Base-by-base conservation (phyloP, 2,113 vertebrate genomes). In the Python bivittatus region DNA sequence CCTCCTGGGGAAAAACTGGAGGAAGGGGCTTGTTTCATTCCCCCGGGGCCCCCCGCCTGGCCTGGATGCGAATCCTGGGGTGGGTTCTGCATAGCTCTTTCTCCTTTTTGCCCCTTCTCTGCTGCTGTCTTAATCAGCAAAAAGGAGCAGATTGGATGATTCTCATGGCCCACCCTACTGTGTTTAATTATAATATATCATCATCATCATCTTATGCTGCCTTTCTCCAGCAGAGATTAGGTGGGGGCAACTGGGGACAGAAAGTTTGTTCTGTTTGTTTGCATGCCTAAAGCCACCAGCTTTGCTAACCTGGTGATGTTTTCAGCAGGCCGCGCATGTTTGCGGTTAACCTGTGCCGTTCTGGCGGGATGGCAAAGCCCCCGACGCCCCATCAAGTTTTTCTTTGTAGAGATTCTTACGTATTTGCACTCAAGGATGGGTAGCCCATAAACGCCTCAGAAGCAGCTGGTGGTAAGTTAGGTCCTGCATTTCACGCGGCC, bases 341-440 rank as follows among this genome's bases (percentile, higher is more conserved):
- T 90, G 52, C 52, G 57, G 89, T 57, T 42, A 90, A 83, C 68
- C 33, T 25, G 8, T n/a, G 22, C 10, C 29, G 7, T 57, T 27
- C 25, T n/a, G 8, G 23, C 11, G 7, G 38, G 9, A 6, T 15
- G 60, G 54, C 42, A 6, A 68, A 61, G 38, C 12, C 0, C 88
- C 79, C 0, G 0, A 17, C 90, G 92, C 23, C 60, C 61, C 42
- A 0, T 1, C 85, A 52, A 12, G 8, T 44, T 5, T n/a, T 4
- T 13, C 17, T 33, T 54, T 54, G 38, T 48, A 23, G 0, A 86
- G 88, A 72, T 0, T 0, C 90, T 61, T 87, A 64, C 93, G 6
- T 92, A 4, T 3, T 0, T 48, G 12, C 72, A 42, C 48, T 2
- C 48, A 48, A 48, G 48, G 48, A 48, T 48, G 48, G 48, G 48